Percentiles rank a stretch among this genome's conserved stretches.
Evolutionary conservation across 2,888 invertebrate genomes (phyloP).

Genomic region (Tanypteryx hageni): DNA sequence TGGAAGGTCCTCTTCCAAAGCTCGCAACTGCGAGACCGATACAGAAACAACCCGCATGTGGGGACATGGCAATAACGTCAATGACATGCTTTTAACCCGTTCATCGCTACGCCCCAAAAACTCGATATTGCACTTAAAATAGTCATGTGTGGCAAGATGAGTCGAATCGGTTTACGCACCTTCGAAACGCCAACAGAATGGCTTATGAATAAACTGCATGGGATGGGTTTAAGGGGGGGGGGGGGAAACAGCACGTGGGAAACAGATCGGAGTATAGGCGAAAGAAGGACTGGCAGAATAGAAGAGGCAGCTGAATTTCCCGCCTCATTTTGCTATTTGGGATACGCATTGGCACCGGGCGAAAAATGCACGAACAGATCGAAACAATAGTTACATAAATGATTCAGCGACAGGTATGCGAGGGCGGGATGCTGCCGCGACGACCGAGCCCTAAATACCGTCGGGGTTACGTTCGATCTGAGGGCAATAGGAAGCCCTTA

Average conservation of each 20-base stretch:
- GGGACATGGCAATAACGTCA: not conserved
- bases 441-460: too few relatives aligned
- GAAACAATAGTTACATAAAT: not conserved
- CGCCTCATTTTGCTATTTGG: conserved; percentile 27
- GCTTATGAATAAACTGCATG: conserved; percentile 8
- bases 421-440: not conserved
- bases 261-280: not conserved
- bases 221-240: not conserved
- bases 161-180: conserved; percentile 18
- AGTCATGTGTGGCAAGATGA: not conserved
- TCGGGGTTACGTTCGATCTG: too few relatives aligned
- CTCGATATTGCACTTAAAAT: conserved; percentile 38
- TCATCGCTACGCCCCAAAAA: not conserved
- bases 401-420: not conserved
- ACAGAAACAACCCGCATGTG: not conserved
- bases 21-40: not conserved
- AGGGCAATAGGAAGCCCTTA: not conserved
- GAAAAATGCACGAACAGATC: not conserved
- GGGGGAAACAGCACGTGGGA: not conserved
- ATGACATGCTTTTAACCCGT: not conserved
- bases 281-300: too few relatives aligned
- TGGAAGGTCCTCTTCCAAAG: not conserved
- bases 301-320: conserved; percentile 3
- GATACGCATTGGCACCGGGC: not conserved
- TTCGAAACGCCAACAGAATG: conserved; percentile 53